phyloP scores from a whole-genome alignment of 2,797 vertebrate species.

The Triplophysa yarkandensis region DNA sequence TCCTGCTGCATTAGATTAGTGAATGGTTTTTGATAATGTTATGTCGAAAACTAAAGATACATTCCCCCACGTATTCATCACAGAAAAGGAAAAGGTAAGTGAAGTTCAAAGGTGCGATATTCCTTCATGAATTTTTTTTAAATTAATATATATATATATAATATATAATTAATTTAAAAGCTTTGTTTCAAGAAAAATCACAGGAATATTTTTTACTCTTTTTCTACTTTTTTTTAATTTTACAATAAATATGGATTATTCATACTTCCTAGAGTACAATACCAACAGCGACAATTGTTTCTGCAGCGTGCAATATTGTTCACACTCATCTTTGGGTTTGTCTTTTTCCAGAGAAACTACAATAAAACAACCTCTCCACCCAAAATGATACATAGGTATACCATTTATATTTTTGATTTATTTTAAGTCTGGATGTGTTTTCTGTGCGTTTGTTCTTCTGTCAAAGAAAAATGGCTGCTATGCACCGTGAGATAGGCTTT shows the following conservation, averaged over 20 bases:
- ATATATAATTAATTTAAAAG: too few species aligned
- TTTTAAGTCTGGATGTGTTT: constrained; percentile 36
- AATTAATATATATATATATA: too few species aligned
- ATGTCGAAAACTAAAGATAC: background rate
- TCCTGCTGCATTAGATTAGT: background rate
- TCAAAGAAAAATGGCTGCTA: constrained; percentile 52
- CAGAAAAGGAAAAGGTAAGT: too few species aligned
- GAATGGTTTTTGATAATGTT: background rate
- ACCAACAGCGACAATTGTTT: constrained; percentile 64
- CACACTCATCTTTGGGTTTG: constrained; percentile 6
- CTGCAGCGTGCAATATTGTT: constrained; percentile 49
- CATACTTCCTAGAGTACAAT: background rate
- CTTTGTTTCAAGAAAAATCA: too few species aligned
- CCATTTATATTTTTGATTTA: constrained; percentile 56
- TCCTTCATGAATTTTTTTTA: too few species aligned
- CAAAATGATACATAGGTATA: constrained; percentile 46
- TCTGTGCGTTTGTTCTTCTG: constrained; percentile 52
- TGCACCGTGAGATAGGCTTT: constrained; percentile 49
- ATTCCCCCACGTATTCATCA: background rate
- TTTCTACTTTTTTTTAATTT: constrained; percentile 20
- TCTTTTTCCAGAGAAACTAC: constrained; percentile 44
- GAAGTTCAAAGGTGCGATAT: too few species aligned
- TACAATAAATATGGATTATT: constrained; percentile 45
- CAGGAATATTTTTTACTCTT: too few species aligned
- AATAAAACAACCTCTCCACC: constrained; percentile 45